These are phyloP conservation scores for Papilio aristodemus DNA, from an alignment of 1,140 invertebrate species.

Conservation along the genomic window DNA sequence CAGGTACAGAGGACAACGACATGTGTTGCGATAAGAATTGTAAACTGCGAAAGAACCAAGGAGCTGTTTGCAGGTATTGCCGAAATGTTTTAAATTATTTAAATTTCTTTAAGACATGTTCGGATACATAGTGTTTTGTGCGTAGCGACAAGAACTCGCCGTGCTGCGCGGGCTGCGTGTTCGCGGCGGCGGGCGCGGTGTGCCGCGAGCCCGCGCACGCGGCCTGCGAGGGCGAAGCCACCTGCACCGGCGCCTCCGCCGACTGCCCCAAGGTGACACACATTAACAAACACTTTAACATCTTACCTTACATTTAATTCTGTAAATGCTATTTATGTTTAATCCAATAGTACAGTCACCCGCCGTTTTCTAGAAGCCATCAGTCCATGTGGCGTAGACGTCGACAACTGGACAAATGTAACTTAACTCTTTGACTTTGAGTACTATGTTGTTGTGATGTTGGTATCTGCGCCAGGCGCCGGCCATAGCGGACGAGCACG, in stretches of 20 bases:
- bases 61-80: slow-evolving; percentile 89
- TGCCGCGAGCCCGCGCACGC: slow-evolving; percentile 93
- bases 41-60: slow-evolving; percentile 88
- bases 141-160: slow-evolving; percentile 94
- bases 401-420: no score
- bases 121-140: not conserved
- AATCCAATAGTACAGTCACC: no score
- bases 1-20: slow-evolving; percentile 93
- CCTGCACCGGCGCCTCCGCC: slow-evolving; percentile 81
- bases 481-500: slow-evolving; percentile 92
- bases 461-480: slow-evolving; percentile 83
- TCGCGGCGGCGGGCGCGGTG: slow-evolving; percentile 88
- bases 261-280: slow-evolving; percentile 81
- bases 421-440: no score
- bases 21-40: slow-evolving; percentile 96
- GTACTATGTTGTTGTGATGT: not conserved
- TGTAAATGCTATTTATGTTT: no score
- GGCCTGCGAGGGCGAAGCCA: slow-evolving; percentile 93
- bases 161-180: slow-evolving; percentile 94
- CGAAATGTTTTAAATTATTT: no score
- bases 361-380: no score
- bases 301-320: no score
- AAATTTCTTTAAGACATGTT: no score
- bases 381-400: no score
- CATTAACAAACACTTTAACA: no score